Conservation (phyloP, 2,888 invertebrate species). For the Hofmannophila pseudospretella region DNA sequence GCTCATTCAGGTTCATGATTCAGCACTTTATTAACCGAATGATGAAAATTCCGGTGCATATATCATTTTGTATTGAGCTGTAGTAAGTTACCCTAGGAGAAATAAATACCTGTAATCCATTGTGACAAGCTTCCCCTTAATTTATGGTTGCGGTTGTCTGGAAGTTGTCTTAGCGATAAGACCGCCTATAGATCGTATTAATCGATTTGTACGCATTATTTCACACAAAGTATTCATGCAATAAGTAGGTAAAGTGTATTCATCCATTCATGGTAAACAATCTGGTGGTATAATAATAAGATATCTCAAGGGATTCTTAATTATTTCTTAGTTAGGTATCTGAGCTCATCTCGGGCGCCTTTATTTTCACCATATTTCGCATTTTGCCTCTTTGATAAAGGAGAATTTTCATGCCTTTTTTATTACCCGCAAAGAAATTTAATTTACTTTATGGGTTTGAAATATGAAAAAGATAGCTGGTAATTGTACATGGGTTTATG, state of each 20-base stretch:
- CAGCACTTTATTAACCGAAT: constrained; percentile 44
- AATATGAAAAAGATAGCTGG: constrained; percentile 8
- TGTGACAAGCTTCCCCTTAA: too few relatives aligned
- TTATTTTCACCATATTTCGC: constrained; percentile 10
- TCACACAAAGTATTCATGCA: too few relatives aligned
- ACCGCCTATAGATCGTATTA: too few relatives aligned
- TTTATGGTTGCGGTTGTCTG: too few relatives aligned
- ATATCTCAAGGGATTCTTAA: constrained; percentile 12
- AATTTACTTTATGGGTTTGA: constrained; percentile 13
- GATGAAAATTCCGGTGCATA: neutral
- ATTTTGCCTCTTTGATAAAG: constrained; percentile 9
- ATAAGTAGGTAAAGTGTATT: too few relatives aligned
- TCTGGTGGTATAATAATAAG: constrained; percentile 6
- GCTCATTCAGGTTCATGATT: constrained; percentile 57
- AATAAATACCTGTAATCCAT: too few relatives aligned
- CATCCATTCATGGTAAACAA: constrained; percentile 2
- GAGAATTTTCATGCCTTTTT: constrained; percentile 13
- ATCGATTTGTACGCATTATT: too few relatives aligned
- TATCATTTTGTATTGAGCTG: too few relatives aligned
- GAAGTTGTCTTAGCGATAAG: too few relatives aligned
- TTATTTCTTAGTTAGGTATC: constrained; percentile 7
- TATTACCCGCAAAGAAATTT: constrained; percentile 15
- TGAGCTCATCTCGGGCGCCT: constrained; percentile 12
- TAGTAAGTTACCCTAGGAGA: too few relatives aligned
- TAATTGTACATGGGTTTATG: constrained; percentile 8